A percentile compares a stretch with the other conserved stretches of the same genome.
Evolutionary conservation across 23 tunicate species (phyloP).

Genomic region (Trididemnum clinides): DNA sequence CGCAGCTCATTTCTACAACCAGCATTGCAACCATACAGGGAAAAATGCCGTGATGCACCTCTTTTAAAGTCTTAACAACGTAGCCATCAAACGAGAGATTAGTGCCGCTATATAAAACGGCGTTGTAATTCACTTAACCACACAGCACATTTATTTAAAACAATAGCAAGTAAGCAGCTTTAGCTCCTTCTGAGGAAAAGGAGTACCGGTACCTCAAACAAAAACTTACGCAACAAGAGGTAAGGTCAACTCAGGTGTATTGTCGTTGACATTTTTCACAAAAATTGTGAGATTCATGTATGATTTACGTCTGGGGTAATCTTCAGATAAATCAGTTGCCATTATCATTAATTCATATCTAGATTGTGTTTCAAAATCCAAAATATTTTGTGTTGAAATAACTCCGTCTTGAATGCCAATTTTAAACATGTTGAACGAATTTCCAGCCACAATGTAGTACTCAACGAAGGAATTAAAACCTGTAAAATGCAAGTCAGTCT

Average conservation of each 20-base stretch:
- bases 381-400: background rate
- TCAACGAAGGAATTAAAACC: slow-evolving; percentile 66
- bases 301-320: slow-evolving; percentile 5
- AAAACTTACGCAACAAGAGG: slow-evolving; percentile 38
- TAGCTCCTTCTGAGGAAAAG: too few relatives aligned
- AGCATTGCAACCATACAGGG: too few relatives aligned
- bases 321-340: slow-evolving; percentile 59
- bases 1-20: too few relatives aligned
- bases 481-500: too few relatives aligned
- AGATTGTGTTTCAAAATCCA: slow-evolving; percentile 55
- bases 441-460: slow-evolving; percentile 60
- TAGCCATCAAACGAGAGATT: too few relatives aligned
- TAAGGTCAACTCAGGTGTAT: slow-evolving; percentile 36
- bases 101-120: too few relatives aligned
- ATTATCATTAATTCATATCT: slow-evolving; percentile 40
- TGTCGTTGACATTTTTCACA: slow-evolving; percentile 59
- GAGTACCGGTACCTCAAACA: too few relatives aligned
- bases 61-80: too few relatives aligned
- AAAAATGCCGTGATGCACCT: too few relatives aligned
- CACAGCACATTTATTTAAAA: too few relatives aligned
- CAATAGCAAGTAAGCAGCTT: too few relatives aligned
- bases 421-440: slow-evolving; percentile 40
- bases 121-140: too few relatives aligned
- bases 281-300: slow-evolving; percentile 25
- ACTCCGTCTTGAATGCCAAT: slow-evolving; percentile 44